Evolutionary conservation across 2,113 vertebrate species (phyloP).

Genomic region (Cynocephalus volans): DNA sequence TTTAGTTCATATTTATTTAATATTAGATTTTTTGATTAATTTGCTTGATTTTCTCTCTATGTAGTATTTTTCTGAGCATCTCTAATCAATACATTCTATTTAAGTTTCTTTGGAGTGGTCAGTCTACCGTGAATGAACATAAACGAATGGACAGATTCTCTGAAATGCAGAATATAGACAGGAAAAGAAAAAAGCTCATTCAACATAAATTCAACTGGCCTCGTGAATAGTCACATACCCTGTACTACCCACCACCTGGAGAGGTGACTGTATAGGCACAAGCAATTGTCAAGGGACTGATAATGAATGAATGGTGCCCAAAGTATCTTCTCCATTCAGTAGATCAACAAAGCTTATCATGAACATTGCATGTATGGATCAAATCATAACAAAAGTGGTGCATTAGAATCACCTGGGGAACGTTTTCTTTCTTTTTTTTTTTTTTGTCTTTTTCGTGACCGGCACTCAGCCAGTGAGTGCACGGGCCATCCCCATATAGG

Average conservation of each 20-base stretch:
- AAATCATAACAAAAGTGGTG: neutral
- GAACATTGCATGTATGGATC: neutral
- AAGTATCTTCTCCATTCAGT: conserved; percentile 7
- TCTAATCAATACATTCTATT: conserved; percentile 21
- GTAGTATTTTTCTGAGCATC: neutral
- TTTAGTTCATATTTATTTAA: neutral
- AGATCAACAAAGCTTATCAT: conserved; percentile 13
- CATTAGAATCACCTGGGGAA: neutral
- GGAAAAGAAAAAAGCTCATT: neutral
- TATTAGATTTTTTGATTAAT: neutral
- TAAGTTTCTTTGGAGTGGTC: neutral
- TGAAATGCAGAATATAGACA: neutral
- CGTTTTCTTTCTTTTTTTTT: too few species aligned
- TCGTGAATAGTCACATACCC: neutral
- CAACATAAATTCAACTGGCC: neutral
- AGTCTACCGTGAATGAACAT: neutral
- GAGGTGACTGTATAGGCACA: neutral
- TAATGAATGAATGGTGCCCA: neutral
- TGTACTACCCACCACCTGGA: neutral
- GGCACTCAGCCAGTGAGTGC: too few species aligned
- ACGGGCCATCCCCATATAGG: too few species aligned
- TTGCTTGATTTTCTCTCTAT: neutral
- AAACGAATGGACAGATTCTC: neutral
- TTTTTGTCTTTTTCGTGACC: too few species aligned
- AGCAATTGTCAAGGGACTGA: neutral